Percentiles rank a stretch among this genome's conserved stretches.
These are phyloP conservation scores for Pycnomerus fuliginosus DNA, from an alignment of 2,888 invertebrate genomes.

Conservation along the genomic window DNA sequence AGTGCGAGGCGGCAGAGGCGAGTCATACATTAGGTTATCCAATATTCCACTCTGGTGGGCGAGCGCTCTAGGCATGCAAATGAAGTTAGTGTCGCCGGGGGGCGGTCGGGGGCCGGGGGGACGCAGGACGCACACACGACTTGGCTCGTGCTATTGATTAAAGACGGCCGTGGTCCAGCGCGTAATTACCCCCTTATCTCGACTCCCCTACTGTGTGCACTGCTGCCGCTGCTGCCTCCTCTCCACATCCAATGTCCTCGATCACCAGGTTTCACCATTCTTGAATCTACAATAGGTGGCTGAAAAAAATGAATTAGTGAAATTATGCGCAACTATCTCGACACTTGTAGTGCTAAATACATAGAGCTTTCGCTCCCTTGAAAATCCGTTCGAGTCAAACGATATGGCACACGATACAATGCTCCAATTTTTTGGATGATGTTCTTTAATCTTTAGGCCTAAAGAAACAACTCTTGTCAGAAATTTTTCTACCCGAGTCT, in stretches of 20 bases:
- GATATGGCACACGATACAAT: no score
- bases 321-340: no score
- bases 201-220: constrained; percentile 24
- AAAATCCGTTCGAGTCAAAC: no score
- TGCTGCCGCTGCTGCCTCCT: constrained; percentile 11
- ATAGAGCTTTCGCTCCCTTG: no score
- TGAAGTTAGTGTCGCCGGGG: constrained; percentile 52
- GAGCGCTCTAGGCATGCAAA: constrained; percentile 55
- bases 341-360: no score
- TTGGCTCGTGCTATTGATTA: constrained; percentile 53
- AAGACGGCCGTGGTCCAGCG: constrained; percentile 54
- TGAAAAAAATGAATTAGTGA: no score
- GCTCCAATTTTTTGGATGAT: no score
- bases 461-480: no score
- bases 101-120: constrained; percentile 30
- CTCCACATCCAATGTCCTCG: constrained; percentile 15
- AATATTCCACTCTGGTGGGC: constrained; percentile 53
- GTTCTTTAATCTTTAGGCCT: no score
- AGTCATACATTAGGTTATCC: constrained; percentile 53
- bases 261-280: constrained; percentile 4
- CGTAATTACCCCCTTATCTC: constrained; percentile 52
- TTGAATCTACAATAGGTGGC: no score
- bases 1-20: constrained; percentile 36
- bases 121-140: constrained; percentile 39
- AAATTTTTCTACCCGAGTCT: no score